A percentile compares a stretch with the other conserved stretches of the same genome.
phyloP scores from a whole-genome alignment of 1,140 invertebrate genomes.

The Penaeus vannamei region DNA sequence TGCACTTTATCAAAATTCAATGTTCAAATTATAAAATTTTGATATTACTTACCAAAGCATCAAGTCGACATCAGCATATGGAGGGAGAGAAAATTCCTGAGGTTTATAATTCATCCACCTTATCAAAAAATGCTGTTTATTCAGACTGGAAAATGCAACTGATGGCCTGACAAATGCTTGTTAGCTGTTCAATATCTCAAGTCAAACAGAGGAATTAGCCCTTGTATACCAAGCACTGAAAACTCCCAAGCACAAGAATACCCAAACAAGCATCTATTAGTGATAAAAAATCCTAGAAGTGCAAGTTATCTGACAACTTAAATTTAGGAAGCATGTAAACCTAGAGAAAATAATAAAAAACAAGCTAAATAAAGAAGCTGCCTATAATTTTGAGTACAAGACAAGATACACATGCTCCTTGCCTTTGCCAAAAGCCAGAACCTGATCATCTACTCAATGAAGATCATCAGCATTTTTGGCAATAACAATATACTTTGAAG shows the following conservation, averaged over 20 bases:
- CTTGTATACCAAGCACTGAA: no score
- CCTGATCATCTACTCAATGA: not conserved
- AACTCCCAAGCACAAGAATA: no score
- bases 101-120: conserved; percentile 40
- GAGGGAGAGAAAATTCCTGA: conserved; percentile 53
- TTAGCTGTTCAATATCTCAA: no score
- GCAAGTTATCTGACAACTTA: no score
- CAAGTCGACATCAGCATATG: conserved; percentile 49
- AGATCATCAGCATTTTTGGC: not conserved
- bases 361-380: not conserved
- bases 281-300: no score
- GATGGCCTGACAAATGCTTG: no score
- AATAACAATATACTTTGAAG: not conserved
- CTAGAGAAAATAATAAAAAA: conserved; percentile 13
- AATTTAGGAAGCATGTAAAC: not conserved
- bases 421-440: not conserved
- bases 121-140: not conserved
- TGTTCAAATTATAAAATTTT: no score
- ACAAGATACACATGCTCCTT: conserved; percentile 16
- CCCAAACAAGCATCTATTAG: no score
- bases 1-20: no score
- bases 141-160: no score
- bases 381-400: not conserved
- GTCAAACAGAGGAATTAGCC: no score
- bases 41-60: conserved; percentile 51